Percentiles rank a stretch among this genome's conserved stretches.
Evolutionary conservation across 1,140 invertebrate species (phyloP).

Genomic region (silkworm (Bombyx mori)): ASM3026992v2 NC_085132.1:4862001-4862500

Average conservation of each 20-base stretch:
- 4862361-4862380: constrained; percentile 45
- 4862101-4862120: too few relatives aligned
- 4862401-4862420: constrained; percentile 33
- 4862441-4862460: neutral
- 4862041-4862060: too few relatives aligned
- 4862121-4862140: too few relatives aligned
- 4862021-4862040: too few relatives aligned
- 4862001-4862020: too few relatives aligned
- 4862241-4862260: constrained; percentile 70
- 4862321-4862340: constrained; percentile 67
- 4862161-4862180: constrained; percentile 28
- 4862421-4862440: constrained; percentile 34
- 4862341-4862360: constrained; percentile 67
- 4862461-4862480: too few relatives aligned
- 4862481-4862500: too few relatives aligned
- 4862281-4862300: constrained; percentile 5
- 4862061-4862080: too few relatives aligned
- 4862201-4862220: constrained; percentile 70
- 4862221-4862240: constrained; percentile 68
- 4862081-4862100: too few relatives aligned
- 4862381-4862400: constrained; percentile 40
- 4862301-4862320: constrained; percentile 47
- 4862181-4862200: constrained; percentile 64
- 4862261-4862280: constrained; percentile 15
- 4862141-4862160: too few relatives aligned